Conservation (phyloP, 2,888 invertebrate species). For the Rhamphomyia laevipes region DNA sequence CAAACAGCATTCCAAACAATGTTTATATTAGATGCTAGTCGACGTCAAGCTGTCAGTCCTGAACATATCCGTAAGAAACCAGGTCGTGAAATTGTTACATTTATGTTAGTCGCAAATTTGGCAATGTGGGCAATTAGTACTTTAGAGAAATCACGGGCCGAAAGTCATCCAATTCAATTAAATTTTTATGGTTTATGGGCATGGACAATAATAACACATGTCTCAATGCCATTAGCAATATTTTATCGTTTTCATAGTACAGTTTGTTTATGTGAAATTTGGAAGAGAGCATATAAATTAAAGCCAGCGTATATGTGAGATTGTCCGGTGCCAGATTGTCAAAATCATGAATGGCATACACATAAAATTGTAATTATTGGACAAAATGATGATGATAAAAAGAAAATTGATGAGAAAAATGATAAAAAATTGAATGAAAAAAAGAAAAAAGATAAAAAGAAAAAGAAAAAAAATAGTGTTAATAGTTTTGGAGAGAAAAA, state of each 20-base stretch:
- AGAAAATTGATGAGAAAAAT: neutral
- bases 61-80: slow-evolving; percentile 79
- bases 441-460: too few relatives aligned
- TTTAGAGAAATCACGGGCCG: slow-evolving; percentile 79
- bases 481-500: too few relatives aligned
- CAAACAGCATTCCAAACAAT: slow-evolving; percentile 86
- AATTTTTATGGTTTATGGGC: slow-evolving; percentile 90
- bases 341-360: neutral
- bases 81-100: slow-evolving; percentile 87
- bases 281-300: slow-evolving; percentile 91
- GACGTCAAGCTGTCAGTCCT: slow-evolving; percentile 67
- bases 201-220: slow-evolving; percentile 91
- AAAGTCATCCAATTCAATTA: slow-evolving; percentile 82
- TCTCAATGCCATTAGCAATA: slow-evolving; percentile 84
- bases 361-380: neutral
- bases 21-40: slow-evolving; percentile 82
- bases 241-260: slow-evolving; percentile 93
- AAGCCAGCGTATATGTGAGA: slow-evolving; percentile 74
- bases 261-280: slow-evolving; percentile 90
- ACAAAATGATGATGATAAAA: neutral
- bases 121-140: slow-evolving; percentile 94
- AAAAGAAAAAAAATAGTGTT: too few relatives aligned
- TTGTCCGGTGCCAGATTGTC: slow-evolving; percentile 25
- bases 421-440: too few relatives aligned
- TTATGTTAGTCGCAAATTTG: slow-evolving; percentile 76